A percentile compares a stretch with the other conserved stretches of the same genome.
Evolutionary conservation across 1,140 invertebrate species (phyloP).

Genomic region (Pseudomyrmex sp.): DNA sequence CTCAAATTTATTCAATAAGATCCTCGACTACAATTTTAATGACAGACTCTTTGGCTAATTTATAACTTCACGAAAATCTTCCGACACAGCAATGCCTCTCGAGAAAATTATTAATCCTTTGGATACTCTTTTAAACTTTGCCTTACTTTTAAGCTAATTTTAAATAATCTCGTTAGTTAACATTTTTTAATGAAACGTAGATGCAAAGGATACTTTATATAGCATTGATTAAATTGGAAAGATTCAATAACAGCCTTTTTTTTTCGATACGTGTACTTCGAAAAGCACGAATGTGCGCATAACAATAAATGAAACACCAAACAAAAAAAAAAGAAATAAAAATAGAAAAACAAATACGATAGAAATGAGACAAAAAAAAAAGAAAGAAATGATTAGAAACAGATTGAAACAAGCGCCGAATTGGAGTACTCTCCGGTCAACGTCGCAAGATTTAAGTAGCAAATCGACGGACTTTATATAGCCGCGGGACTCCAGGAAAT

Average conservation of each 20-base stretch:
- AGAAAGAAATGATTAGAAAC: constrained; percentile 15
- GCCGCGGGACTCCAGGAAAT: constrained; percentile 32
- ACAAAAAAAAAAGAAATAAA: background rate
- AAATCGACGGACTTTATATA: background rate
- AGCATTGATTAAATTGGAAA: background rate
- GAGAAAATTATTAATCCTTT: background rate
- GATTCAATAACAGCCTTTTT: background rate
- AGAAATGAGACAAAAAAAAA: background rate
- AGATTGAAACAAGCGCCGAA: background rate
- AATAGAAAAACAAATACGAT: too few relatives aligned
- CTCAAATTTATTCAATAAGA: background rate
- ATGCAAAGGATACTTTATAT: background rate
- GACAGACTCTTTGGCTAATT: background rate
- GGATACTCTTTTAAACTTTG: constrained; percentile 31
- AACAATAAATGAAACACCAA: background rate
- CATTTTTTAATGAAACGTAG: background rate
- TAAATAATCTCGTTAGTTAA: background rate
- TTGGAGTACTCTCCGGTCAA: background rate
- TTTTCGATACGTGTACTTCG: background rate
- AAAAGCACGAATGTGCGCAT: background rate
- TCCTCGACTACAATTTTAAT: background rate
- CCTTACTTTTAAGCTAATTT: background rate
- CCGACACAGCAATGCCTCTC: background rate
- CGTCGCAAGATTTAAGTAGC: constrained; percentile 20
- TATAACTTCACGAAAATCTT: background rate